Evolutionary conservation across 2,113 vertebrate species (phyloP).

Genomic region (Empidonax alnorum): DNA sequence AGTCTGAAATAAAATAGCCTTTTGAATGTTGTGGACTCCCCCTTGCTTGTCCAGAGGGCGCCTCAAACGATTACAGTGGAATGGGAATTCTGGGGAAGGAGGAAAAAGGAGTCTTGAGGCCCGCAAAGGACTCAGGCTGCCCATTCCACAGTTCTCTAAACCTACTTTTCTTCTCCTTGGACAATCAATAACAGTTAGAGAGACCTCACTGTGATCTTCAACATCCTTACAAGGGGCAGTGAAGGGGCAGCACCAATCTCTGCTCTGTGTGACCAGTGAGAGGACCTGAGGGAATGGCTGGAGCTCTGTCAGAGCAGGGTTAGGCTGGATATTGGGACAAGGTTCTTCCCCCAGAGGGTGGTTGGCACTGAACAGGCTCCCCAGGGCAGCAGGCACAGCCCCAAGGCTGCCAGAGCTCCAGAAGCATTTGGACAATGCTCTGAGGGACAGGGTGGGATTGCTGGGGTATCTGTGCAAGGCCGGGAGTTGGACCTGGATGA

Average conservation of each 20-base stretch:
- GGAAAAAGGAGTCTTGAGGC: background rate
- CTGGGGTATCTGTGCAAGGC: background rate
- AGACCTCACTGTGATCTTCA: accelerated
- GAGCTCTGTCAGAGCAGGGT: background rate
- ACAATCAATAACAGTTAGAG: accelerated
- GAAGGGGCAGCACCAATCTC: background rate
- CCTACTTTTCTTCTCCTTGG: background rate
- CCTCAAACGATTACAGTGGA: background rate
- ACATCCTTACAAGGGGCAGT: background rate
- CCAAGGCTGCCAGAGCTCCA: background rate
- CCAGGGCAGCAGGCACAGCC: background rate
- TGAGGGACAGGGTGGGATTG: background rate
- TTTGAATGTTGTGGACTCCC: background rate
- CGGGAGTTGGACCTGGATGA: accelerated
- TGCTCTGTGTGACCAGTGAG: background rate
- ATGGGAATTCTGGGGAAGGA: background rate
- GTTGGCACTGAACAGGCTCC: accelerated
- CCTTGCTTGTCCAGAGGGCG: background rate
- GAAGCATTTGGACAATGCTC: accelerated
- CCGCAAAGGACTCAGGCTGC: background rate
- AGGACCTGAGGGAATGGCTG: accelerated
- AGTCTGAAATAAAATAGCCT: background rate
- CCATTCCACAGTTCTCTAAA: background rate
- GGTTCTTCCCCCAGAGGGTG: background rate
- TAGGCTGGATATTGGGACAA: accelerated